phyloP scores from a whole-genome alignment of 2,888 invertebrate species.

The Ophioninae sp. region DNA sequence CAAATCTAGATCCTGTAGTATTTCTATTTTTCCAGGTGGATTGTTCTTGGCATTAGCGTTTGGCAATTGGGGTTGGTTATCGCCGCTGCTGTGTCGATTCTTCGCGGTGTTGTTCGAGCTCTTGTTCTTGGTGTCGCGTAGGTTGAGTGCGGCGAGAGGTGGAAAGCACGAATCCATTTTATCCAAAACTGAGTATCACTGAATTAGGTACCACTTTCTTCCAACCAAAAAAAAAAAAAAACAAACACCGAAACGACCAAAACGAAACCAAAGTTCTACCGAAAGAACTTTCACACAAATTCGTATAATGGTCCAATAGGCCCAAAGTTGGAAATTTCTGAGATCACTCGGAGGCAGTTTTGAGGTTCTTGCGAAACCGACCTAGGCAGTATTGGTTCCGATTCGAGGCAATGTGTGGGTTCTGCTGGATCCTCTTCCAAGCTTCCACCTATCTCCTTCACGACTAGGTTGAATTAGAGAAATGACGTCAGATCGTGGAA shows the following conservation, averaged over 20 bases:
- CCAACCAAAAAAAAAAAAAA: too few relatives aligned
- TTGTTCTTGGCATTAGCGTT: slow-evolving; percentile 52
- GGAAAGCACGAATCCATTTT: slow-evolving; percentile 82
- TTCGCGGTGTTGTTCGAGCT: slow-evolving; percentile 68
- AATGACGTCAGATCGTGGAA: slow-evolving; percentile 65
- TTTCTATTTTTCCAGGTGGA: slow-evolving; percentile 80
- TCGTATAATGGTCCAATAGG: too few relatives aligned
- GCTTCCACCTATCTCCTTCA: slow-evolving; percentile 29
- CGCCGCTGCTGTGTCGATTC: slow-evolving; percentile 75
- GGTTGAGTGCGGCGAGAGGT: slow-evolving; percentile 80
- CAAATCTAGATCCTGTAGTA: slow-evolving; percentile 82
- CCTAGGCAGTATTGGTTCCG: slow-evolving; percentile 44
- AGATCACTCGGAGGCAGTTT: too few relatives aligned
- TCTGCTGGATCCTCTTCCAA: slow-evolving; percentile 48
- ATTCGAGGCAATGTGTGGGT: slow-evolving; percentile 39
- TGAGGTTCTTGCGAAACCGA: too few relatives aligned
- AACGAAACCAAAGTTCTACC: too few relatives aligned
- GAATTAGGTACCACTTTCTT: too few relatives aligned
- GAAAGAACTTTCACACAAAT: too few relatives aligned
- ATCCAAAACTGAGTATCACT: background rate
- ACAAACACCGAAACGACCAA: too few relatives aligned
- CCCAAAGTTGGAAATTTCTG: too few relatives aligned
- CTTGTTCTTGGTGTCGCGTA: slow-evolving; percentile 76
- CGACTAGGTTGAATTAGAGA: slow-evolving; percentile 67
- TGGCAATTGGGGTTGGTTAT: slow-evolving; percentile 66